These are phyloP conservation scores for Anas georgica DNA, from an alignment of 2,797 vertebrate species.

Conservation along the genomic window DNA sequence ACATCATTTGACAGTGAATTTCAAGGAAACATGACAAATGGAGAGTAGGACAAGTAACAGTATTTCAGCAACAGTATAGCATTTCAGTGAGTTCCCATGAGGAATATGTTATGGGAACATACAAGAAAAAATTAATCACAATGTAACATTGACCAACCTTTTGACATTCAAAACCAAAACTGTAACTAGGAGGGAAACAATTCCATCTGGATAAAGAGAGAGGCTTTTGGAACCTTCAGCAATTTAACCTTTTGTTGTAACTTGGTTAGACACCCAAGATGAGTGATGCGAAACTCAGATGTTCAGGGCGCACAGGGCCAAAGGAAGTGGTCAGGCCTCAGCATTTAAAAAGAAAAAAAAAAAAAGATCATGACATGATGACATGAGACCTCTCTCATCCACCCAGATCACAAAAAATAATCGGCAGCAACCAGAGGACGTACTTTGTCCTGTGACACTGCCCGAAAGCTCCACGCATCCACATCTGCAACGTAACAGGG, in stretches of 20 bases:
- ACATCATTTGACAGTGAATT: neutral
- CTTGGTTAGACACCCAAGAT: neutral
- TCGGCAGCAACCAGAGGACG: rapidly evolving
- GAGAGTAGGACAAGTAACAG: neutral
- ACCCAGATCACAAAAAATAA: neutral
- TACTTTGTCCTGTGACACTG: rapidly evolving
- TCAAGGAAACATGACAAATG: rapidly evolving
- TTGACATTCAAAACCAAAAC: neutral
- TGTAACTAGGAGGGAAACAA: neutral
- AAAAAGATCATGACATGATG: neutral
- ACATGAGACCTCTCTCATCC: neutral
- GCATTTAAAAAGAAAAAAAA: neutral
- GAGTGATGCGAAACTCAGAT: rapidly evolving
- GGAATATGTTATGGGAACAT: neutral
- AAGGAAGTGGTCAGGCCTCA: neutral
- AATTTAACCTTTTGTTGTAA: neutral
- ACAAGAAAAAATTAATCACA: neutral
- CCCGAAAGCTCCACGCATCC: neutral
- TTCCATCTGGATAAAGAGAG: neutral
- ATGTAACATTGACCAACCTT: neutral
- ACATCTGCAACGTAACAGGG: rapidly evolving
- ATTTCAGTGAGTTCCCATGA: neutral
- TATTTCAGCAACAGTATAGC: neutral
- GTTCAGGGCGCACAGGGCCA: rapidly evolving
- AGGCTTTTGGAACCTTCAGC: neutral